Conservation (phyloP, 2,888 invertebrate species). For the Chloromyia formosa region DNA sequence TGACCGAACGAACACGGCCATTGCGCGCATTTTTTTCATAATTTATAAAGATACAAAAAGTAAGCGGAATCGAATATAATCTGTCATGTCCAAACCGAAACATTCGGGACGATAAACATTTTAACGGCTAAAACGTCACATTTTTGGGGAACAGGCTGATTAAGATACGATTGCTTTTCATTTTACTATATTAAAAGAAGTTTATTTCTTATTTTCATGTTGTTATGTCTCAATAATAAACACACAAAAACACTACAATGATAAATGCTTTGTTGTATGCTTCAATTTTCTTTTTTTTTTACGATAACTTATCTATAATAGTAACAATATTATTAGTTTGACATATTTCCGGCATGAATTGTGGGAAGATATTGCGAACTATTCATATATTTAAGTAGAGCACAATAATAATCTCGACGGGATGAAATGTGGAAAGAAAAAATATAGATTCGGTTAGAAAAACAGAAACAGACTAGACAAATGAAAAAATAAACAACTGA, state of each 20-base stretch:
- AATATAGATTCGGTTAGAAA: background rate
- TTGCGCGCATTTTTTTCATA: too few relatives aligned
- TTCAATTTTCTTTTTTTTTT: slow-evolving; percentile 10
- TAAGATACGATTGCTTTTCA: too few relatives aligned
- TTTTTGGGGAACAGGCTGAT: too few relatives aligned
- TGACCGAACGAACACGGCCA: too few relatives aligned
- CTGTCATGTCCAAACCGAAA: too few relatives aligned
- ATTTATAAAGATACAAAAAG: too few relatives aligned
- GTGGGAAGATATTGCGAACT: slow-evolving; percentile 33
- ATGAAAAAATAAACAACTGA: too few relatives aligned
- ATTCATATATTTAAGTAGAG: slow-evolving; percentile 19
- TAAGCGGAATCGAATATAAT: too few relatives aligned
- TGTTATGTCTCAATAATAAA: slow-evolving; percentile 30
- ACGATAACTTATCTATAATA: slow-evolving; percentile 40
- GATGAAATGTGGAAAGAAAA: slow-evolving; percentile 20
- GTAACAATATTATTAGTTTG: slow-evolving; percentile 41
- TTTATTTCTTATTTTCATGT: slow-evolving; percentile 20
- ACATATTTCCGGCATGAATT: slow-evolving; percentile 34
- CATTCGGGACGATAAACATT: too few relatives aligned
- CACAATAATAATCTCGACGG: slow-evolving; percentile 29
- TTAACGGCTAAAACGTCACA: too few relatives aligned
- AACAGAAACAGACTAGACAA: background rate
- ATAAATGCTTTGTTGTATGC: slow-evolving; percentile 42
- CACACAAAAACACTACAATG: slow-evolving; percentile 41
- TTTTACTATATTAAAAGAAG: slow-evolving; percentile 29